phyloP scores from a whole-genome alignment of 2,797 vertebrate genomes.

The Rhadinocentrus ornatus region DNA sequence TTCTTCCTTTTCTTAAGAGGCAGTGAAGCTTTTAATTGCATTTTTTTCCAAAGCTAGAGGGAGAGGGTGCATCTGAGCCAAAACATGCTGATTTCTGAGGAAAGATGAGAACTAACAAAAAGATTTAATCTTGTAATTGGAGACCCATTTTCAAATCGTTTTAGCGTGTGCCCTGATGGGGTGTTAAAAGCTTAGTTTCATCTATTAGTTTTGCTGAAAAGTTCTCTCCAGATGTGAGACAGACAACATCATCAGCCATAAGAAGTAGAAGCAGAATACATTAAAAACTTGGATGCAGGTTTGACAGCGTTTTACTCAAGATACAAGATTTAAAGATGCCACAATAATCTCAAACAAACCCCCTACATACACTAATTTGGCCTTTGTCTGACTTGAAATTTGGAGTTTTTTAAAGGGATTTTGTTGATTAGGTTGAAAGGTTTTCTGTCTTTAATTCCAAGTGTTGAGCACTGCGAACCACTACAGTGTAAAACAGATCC shows the following conservation, averaged over 20 bases:
- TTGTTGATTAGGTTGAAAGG: not conserved
- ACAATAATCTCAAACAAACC: not conserved
- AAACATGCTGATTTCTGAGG: constrained; percentile 12
- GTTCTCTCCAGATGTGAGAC: not conserved
- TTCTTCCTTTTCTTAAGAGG: constrained; percentile 2
- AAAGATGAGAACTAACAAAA: constrained; percentile 5
- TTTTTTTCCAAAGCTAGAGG: not conserved
- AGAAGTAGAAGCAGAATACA: constrained; percentile 9
- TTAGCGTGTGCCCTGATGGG: constrained; percentile 1
- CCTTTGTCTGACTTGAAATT: constrained; percentile 2
- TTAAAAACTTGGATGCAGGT: constrained; percentile 1
- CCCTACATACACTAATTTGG: not conserved
- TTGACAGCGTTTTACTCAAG: not conserved
- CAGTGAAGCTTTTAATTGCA: constrained; percentile 12
- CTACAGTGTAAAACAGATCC: not conserved
- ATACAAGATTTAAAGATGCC: not conserved
- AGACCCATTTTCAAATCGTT: constrained; percentile 4
- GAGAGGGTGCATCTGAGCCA: constrained; percentile 4
- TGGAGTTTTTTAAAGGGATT: constrained; percentile 6
- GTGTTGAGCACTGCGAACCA: not conserved
- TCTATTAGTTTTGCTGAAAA: constrained; percentile 8
- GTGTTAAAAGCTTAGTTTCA: not conserved
- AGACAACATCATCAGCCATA: not conserved
- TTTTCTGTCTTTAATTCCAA: not conserved
- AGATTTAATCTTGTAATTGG: not conserved